Evolutionary conservation across 2,113 vertebrate species (phyloP).

Genomic region (Condylura cristata): DNA sequence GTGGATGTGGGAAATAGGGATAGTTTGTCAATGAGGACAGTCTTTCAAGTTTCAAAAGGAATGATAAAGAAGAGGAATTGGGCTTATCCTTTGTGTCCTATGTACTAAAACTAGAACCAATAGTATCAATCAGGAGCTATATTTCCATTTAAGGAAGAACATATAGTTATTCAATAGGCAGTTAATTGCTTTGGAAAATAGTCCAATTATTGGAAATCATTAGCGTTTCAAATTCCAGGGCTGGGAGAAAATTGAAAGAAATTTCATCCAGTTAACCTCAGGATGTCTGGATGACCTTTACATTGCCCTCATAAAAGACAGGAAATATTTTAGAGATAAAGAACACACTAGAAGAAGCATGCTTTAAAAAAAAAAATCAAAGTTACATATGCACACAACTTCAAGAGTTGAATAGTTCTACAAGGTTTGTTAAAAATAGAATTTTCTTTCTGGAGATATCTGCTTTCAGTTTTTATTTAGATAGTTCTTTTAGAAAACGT

Average conservation of each 20-base stretch:
- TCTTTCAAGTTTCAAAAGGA: not conserved
- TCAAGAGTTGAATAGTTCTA: not conserved
- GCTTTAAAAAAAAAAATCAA: not conserved
- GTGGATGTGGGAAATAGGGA: not conserved
- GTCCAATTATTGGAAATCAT: not conserved
- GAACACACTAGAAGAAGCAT: not conserved
- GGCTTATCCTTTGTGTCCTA: not conserved
- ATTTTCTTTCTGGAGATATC: not conserved
- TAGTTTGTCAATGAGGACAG: not conserved
- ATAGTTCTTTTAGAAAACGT: constrained; percentile 15
- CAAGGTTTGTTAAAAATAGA: constrained; percentile 10
- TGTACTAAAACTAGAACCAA: constrained; percentile 8
- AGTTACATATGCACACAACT: not conserved
- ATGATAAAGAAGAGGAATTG: not conserved
- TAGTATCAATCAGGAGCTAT: not conserved
- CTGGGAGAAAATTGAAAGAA: not conserved
- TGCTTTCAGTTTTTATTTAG: not conserved
- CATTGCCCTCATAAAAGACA: not conserved
- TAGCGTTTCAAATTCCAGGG: not conserved
- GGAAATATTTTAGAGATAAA: constrained; percentile 12
- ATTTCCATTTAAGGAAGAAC: not conserved
- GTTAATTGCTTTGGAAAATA: constrained; percentile 7
- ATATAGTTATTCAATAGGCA: constrained; percentile 10
- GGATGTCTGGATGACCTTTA: not conserved
- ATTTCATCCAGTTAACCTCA: not conserved